Evolutionary conservation across 2,113 vertebrate species (phyloP), one percentile per base, ranked within the genome.

Genomic region (Oenanthe oenanthe): DNA sequence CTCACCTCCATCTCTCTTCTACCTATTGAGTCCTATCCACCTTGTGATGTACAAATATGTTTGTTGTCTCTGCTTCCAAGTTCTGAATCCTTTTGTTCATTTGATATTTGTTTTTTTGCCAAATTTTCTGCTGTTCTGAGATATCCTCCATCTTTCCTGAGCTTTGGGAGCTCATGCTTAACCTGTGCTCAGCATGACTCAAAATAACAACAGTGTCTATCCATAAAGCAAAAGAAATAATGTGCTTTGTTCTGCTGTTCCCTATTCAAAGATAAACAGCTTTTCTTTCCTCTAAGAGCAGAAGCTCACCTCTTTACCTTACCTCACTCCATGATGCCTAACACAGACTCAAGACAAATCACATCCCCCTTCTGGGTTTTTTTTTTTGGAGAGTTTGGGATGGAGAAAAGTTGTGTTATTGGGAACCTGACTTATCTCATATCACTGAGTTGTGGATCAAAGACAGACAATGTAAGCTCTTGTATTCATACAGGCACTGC

Each of bases 211-310:
- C 0, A 0, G 18, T 57, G 42, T 65, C 40, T 88, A 36, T 84
- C 84, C 47, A 32, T 56, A 62, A 72, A 91, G 87, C 43, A 78
- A 66, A 91, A 93, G 47, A 71, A 88, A 91, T 51, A 63, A 92
- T 74, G 34, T 45, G 24, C 85, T 84, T 87, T 91, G 51, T 95
- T 87, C 84, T 87, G 73, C 70, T 91, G 45, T 32, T 92, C 43
- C 47, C 48, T 80, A 32, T 83, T 96, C 79, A 80, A 65, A 79
- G 28, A 66, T 73, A 88, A 92, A 91, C 70, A 88, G 34, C 42
- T 88, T 96, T 94, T 84, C 53, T 77, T 89, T 63, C 34, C 53
- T 84, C 65, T 24, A 43, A 81, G 53, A 95, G 50, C 73, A 93
- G 61, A 87, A 74, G 65, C 40, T 51, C 26, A 51, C 50, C 17